These are phyloP conservation scores for Lasioglossum calceatum DNA, from an alignment of 2,888 invertebrate species.

Conservation along the genomic window DNA sequence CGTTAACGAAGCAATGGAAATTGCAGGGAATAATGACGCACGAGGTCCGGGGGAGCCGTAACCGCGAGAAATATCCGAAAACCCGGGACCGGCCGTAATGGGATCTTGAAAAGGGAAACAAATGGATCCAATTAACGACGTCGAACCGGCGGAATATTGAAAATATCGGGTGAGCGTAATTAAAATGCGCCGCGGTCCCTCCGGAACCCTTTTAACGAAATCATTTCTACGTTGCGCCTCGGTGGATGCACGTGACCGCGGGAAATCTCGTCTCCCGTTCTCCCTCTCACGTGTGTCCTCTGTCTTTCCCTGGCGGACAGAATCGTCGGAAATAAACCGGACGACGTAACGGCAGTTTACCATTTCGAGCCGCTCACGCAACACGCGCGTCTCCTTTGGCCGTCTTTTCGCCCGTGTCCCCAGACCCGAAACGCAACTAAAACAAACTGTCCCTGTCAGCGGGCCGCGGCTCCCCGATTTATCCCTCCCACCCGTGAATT, in stretches of 20 bases:
- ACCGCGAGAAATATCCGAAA: constrained; percentile 59
- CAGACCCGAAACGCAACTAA: constrained; percentile 31
- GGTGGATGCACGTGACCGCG: constrained; percentile 17
- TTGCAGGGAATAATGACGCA: constrained; percentile 51
- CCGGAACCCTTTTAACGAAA: constrained; percentile 35
- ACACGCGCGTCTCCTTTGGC: constrained; percentile 18
- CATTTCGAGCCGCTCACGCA: constrained; percentile 6
- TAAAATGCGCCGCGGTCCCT: constrained; percentile 35
- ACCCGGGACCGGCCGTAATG: constrained; percentile 33
- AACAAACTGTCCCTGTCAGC: constrained; percentile 65
- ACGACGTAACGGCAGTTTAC: constrained; percentile 11
- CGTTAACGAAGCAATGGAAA: constrained; percentile 46
- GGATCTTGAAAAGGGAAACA: constrained; percentile 55
- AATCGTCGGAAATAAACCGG: constrained; percentile 27
- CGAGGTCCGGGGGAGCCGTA: constrained; percentile 19
- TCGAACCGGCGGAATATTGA: constrained; percentile 48
- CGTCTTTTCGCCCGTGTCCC: not conserved
- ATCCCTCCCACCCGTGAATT: constrained; percentile 41
- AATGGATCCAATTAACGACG: constrained; percentile 59
- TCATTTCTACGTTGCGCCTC: constrained; percentile 17
- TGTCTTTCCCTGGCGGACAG: not conserved
- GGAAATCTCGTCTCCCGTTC: not conserved
- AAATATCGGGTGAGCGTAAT: constrained; percentile 53
- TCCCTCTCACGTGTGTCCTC: not conserved
- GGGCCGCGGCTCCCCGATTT: constrained; percentile 44